Base-by-base conservation (phyloP, 92 coral and sea anemone genomes). In the Porites evermanni region DNA sequence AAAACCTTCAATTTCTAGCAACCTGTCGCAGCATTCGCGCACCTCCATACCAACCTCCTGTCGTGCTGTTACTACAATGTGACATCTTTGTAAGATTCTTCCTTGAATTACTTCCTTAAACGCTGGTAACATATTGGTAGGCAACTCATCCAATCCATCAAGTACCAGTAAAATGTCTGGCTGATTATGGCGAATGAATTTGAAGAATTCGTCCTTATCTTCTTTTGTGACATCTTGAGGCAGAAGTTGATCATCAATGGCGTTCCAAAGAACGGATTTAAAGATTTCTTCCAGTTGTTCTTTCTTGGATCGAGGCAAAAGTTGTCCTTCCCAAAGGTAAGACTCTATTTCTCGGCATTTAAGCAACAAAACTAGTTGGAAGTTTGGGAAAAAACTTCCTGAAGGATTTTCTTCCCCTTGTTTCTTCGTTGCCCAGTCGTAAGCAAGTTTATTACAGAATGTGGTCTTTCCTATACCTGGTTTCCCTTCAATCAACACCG, bases 71-170 rank as follows among this genome's bases (percentile, higher is more conserved):
- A 85, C 75, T 32, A 85, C 8, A 5, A 77, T 56, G 65, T 29
- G n/a, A 77, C 84, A 85, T n/a, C 64, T 64, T 24, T 83, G 78
- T 26, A 85, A 75, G 11, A 53, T 14, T 14, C 68, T 65, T 69
- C 74, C 74, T 18, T 16, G 26, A 58, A 58, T 58, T 2, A 58
- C 17, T 16, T 58, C 64, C 17, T 58, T 58, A 14, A 71, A 64
- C 56, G 8, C 14, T 53, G 77, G 65, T 58, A 58, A 58, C 17
- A 11, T 12, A 18, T 64, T 56, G 26, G 19, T 29, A 13, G 26
- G 53, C 20, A 77, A n/a, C 68, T 85, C 89, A 85, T 85, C 84
- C 18, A 85, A 77, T 32, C 84, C 89, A 44, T 77, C 89, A 75
- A 77, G 83, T n/a, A 85, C 65, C 16, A 85, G 44, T 54, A 85